Evolutionary conservation across 2,797 vertebrate genomes (phyloP).

Genomic region (Hybognathus amarus): DNA sequence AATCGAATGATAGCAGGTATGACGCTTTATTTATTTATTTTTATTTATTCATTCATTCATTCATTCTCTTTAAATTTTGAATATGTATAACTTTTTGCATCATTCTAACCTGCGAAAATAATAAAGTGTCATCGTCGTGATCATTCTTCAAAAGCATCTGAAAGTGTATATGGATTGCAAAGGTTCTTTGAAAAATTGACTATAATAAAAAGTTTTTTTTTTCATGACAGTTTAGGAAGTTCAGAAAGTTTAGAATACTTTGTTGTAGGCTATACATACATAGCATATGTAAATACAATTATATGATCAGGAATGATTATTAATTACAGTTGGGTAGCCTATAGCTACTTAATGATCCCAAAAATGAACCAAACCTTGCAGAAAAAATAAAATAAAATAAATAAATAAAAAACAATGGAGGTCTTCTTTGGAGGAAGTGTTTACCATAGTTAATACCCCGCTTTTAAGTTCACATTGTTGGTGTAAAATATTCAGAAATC

Average conservation of each 20-base stretch:
- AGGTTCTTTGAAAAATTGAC: background rate
- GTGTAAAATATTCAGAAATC: background rate
- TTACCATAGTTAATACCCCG: background rate
- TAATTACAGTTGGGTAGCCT: background rate
- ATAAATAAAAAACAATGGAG: background rate
- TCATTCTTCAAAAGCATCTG: background rate
- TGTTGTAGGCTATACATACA: background rate
- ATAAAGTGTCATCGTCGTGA: background rate
- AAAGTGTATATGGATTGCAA: background rate
- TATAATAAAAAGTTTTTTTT: background rate
- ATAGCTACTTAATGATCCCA: background rate
- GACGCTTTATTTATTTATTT: constrained; percentile 43
- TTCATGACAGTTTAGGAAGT: background rate
- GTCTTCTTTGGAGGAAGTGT: background rate
- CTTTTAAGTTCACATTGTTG: background rate
- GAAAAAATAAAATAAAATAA: background rate
- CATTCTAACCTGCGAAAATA: background rate
- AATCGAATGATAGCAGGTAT: constrained; percentile 82
- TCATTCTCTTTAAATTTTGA: background rate
- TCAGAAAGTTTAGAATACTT: background rate
- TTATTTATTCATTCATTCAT: background rate
- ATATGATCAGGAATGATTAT: background rate
- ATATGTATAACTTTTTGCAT: background rate
- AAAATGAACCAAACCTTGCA: background rate
- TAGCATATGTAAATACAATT: background rate